Evolutionary conservation across 2,113 vertebrate genomes (phyloP).

Genomic region (Ophiodon elongatus): DNA sequence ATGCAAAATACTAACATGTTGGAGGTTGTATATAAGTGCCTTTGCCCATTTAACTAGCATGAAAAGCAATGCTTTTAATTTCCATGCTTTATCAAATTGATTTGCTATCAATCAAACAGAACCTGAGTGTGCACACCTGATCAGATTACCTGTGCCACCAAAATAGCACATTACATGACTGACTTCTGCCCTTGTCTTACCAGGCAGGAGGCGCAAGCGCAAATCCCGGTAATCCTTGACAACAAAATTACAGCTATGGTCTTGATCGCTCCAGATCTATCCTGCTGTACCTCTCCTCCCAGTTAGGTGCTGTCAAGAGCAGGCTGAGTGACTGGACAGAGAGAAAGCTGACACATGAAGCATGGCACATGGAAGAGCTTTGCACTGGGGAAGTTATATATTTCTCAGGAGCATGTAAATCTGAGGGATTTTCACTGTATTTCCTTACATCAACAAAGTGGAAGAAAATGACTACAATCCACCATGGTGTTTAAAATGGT

Average conservation of each 20-base stretch:
- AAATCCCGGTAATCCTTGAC: slow-evolving; percentile 71
- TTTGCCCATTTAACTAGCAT: not conserved
- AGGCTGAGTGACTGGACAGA: slow-evolving; percentile 1
- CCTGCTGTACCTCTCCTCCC: not conserved
- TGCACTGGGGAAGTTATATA: not conserved
- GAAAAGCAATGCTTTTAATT: not conserved
- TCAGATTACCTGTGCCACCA: slow-evolving; percentile 20
- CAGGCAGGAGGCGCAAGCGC: slow-evolving; percentile 32
- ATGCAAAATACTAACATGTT: slow-evolving; percentile 2
- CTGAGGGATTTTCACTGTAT: not conserved
- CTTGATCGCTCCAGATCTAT: slow-evolving; percentile 30
- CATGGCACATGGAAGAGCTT: slow-evolving; percentile 7
- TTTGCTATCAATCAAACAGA: not conserved
- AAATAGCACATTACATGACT: slow-evolving; percentile 53
- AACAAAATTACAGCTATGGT: slow-evolving; percentile 50
- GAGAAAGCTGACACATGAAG: not conserved
- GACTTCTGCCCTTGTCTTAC: slow-evolving; percentile 51
- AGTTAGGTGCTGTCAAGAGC: slow-evolving; percentile 12
- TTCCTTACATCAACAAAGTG: not conserved
- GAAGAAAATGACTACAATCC: not conserved
- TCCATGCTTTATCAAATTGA: not conserved
- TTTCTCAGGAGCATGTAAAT: not conserved
- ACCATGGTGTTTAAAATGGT: not conserved
- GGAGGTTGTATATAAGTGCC: not conserved
- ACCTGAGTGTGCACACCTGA: not conserved